phyloP scores from a whole-genome alignment of 2,113 vertebrate genomes.

The Thryonomys swinderianus region DNA sequence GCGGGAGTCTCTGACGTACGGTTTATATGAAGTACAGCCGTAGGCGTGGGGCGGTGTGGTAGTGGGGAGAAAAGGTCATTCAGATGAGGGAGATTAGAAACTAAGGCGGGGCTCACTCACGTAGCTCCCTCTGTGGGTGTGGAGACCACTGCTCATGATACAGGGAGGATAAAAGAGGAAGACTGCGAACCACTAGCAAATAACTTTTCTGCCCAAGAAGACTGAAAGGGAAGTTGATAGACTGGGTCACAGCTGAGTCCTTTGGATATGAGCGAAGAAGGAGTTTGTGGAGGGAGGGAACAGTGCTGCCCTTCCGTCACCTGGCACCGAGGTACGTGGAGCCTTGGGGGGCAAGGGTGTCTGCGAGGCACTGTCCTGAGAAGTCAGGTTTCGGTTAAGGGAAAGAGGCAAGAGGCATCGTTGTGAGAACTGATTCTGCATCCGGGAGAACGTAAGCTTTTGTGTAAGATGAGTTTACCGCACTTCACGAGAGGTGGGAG shows the following conservation, averaged over 20 bases:
- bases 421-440: not conserved
- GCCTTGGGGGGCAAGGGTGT: not conserved
- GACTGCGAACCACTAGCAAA: not conserved
- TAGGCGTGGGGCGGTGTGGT: not conserved
- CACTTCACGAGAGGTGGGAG: not conserved
- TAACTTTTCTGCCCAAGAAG: not conserved
- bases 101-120: not conserved
- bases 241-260: not conserved
- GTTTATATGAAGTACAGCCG: not conserved
- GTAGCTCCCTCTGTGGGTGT: not conserved
- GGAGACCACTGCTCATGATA: not conserved
- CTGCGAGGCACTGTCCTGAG: not conserved
- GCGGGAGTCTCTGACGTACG: not conserved
- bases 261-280: not conserved
- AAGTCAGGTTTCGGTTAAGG: not conserved
- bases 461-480: not conserved
- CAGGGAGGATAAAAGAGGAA: not conserved
- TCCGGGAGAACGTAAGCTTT: not conserved
- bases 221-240: not conserved
- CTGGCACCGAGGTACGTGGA: not conserved
- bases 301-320: not conserved
- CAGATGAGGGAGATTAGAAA: not conserved
- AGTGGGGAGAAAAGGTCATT: not conserved
- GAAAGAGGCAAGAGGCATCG: not conserved
- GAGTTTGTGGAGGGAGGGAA: not conserved